Percentiles rank a stretch among this genome's conserved stretches.
Evolutionary conservation across 2,797 vertebrate genomes (phyloP).

Genomic region (Scyliorhinus canicula): DNA sequence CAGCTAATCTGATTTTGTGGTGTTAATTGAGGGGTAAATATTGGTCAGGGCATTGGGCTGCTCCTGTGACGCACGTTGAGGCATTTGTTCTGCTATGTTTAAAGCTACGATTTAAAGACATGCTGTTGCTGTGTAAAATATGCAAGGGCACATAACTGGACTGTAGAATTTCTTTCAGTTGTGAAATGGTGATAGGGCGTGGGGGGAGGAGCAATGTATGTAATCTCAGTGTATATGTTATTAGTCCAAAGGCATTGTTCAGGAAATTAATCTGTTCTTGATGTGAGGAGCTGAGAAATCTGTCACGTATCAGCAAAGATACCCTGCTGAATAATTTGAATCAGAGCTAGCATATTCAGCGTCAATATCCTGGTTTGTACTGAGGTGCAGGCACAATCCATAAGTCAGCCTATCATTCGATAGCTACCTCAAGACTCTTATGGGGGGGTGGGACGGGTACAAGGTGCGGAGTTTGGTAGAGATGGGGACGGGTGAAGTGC

Average conservation of each 20-base stretch:
- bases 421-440: neutral
- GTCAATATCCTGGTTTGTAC: neutral
- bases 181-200: neutral
- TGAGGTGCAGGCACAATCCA: neutral
- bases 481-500: neutral
- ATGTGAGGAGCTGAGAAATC: neutral
- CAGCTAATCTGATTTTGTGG: neutral
- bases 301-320: neutral
- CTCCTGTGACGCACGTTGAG: neutral
- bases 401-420: neutral
- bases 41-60: neutral
- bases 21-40: neutral
- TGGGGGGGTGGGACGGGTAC: too few relatives aligned
- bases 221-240: neutral
- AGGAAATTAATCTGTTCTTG: neutral
- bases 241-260: neutral
- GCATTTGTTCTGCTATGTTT: neutral
- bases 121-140: neutral
- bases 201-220: neutral
- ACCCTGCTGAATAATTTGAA: neutral
- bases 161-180: neutral
- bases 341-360: neutral
- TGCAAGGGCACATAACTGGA: neutral
- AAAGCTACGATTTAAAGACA: neutral
- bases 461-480: neutral